Base-by-base conservation (phyloP, 2,113 vertebrate species). In the Balaenoptera acutorostrata region DNA sequence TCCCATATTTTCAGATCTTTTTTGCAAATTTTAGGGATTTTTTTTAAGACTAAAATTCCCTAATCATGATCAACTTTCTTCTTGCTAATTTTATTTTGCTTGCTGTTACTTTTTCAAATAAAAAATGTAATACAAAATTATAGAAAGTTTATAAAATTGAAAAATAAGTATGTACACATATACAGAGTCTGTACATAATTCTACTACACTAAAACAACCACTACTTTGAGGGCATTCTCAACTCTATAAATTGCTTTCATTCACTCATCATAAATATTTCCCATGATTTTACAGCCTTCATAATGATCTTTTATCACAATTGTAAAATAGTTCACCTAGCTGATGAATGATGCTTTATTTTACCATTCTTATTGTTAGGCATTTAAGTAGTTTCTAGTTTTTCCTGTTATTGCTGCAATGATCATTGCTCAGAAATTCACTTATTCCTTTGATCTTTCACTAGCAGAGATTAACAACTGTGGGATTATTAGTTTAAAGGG, bases 81-180 rank as follows among this genome's bases (percentile, higher is more conserved):
- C 72, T 85, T 80, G 14, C 25, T 95, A 61, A 90, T 83, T 93
- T 93, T 86, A 81, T 31, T 81, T 86, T 94, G 4, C 13, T 41
- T 95, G 64, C 29, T 69, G 88, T 90, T 77, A 39, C 6, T 89
- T 86, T 92, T 96, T 85, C 11, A 59, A 95, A 49, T 52, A 75
- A 84, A 89, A 95, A 49, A 27, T 21, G 2, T 52, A 71, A 78
- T 80, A 64, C 2, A 94, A 90, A 97, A 92, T 90, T 80, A 88
- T 2, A 57, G 8, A 66, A 95, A 85, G 44, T 49, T 82, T 97
- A 68, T 63, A 88, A 94, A 90, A 78, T 31, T 77, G 23, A 75
- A 92, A 39, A 90, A 49, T 66, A 69, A 39, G 3, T 46, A 18
- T 12, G 63, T 59, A 91, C 15, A 78, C 5, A 88, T 2, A 59